Evolutionary conservation across 2,888 invertebrate species (phyloP).

Genomic region (Hybos culiciformis): DNA sequence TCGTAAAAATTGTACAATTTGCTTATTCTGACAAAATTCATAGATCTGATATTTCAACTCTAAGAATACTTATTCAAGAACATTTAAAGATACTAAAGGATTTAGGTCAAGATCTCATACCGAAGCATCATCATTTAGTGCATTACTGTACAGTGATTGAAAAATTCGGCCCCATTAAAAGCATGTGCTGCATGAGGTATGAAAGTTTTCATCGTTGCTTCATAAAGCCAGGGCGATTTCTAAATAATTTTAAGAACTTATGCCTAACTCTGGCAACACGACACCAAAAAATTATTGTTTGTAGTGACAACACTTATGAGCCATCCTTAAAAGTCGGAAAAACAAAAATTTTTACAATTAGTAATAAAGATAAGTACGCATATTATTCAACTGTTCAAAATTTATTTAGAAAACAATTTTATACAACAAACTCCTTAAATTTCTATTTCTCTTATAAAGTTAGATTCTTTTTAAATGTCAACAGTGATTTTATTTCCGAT

Average conservation of each 20-base stretch:
- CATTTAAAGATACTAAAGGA: not conserved
- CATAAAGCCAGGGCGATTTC: not conserved
- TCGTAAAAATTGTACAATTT: not conserved
- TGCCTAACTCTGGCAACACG: not conserved
- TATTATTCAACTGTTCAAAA: too few relatives aligned
- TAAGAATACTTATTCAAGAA: not conserved
- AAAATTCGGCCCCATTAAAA: not conserved
- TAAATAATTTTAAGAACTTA: slow-evolving; percentile 2
- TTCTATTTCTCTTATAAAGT: too few relatives aligned
- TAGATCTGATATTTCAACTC: not conserved
- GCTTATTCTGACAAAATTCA: not conserved
- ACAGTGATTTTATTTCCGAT: not conserved
- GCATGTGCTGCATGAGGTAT: not conserved
- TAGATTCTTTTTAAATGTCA: too few relatives aligned
- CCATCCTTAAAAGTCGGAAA: not conserved
- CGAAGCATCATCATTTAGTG: slow-evolving; percentile 1
- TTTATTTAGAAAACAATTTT: too few relatives aligned
- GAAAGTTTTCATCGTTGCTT: slow-evolving; percentile 1
- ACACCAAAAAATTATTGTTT: not conserved
- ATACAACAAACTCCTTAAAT: too few relatives aligned
- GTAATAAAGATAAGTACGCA: too few relatives aligned
- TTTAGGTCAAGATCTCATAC: not conserved
- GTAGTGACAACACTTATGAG: not conserved
- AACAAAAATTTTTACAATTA: too few relatives aligned
- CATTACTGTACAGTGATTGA: not conserved